These are phyloP conservation scores for Cacoxenus indagator DNA, from an alignment of 2,888 invertebrate species.

Conservation along the genomic window DNA sequence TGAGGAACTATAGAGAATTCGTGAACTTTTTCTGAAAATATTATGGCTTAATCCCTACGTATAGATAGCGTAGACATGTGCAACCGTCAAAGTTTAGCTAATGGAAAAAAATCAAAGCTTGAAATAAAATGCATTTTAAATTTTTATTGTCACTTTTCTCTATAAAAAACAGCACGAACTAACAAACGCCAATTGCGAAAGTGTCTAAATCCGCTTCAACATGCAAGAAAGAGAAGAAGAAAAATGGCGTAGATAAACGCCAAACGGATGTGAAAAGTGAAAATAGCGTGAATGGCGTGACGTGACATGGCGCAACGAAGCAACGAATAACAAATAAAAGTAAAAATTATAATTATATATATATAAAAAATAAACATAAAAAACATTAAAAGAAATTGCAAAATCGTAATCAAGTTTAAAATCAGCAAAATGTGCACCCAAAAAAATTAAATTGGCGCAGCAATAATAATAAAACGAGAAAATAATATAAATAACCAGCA, in stretches of 20 bases:
- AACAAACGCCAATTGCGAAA: conserved; percentile 48
- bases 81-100: too few relatives aligned
- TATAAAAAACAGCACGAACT: too few relatives aligned
- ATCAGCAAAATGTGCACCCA: background rate
- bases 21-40: too few relatives aligned
- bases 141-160: too few relatives aligned
- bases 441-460: background rate
- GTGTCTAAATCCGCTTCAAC: conserved; percentile 45
- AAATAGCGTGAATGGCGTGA: background rate
- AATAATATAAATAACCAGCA: background rate
- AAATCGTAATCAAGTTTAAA: background rate
- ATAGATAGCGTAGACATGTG: too few relatives aligned
- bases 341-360: too few relatives aligned
- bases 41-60: too few relatives aligned
- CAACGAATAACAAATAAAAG: background rate
- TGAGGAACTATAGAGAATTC: too few relatives aligned
- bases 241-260: background rate
- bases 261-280: conserved; percentile 15
- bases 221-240: background rate
- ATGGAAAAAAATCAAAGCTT: too few relatives aligned
- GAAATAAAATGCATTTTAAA: too few relatives aligned
- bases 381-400: background rate
- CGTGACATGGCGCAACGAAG: background rate
- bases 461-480: background rate
- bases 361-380: background rate